Base-by-base conservation (phyloP, 2,888 invertebrate species). In the Malthinus seriepunctatus region DNA sequence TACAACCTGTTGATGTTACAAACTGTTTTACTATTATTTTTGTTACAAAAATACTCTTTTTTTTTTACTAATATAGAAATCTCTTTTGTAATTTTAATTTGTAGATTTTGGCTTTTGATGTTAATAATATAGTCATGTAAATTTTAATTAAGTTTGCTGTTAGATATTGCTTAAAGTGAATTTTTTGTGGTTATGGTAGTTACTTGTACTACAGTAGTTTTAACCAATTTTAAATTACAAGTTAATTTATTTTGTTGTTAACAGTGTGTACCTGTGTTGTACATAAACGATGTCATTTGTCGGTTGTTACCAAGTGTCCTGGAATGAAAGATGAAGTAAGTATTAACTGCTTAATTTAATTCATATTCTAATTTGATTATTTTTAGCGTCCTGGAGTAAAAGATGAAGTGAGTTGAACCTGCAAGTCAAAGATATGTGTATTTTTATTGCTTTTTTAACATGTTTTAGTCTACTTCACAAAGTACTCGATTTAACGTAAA, bases 261-360 rank as follows among this genome's bases (percentile, higher is more conserved):
- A 57, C 55, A 97, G 97, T 98, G 66, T 99, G 99, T 81, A 97
- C 97, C 60, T 96, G 96, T 80, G 99, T 99, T 74, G 98, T 99
- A 66, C 99, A 99, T 86, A 99, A 99, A 81, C 86, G 97, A 76
- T 99, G 99, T 79, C 98, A 99, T 81, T 89, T 90, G 72, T 90
- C 91, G 65, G 96, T 99, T 68, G 95, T 99, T 72, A 98, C 97
- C 75, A 97, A 96, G 84, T 99, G 99, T 82, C 98, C 98, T 55
- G 98, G 97, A 66, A 95, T 95, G 88, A 95, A 93, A 80, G 93
- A 94, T 77, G 91, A 90, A 86, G 91, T 85, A 76, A 80, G 68
- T 52, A 38, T 10, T 44, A 37, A 12, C 14, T 10, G 12, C 11
- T 11, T 3, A 7, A 38, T 9, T 12, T 51, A 3, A 23, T 49